Percentiles rank a stretch among this genome's conserved stretches.
These are phyloP conservation scores for Leptinotarsa juncta DNA, from an alignment of 2,888 invertebrate genomes.

Conservation along the genomic window DNA sequence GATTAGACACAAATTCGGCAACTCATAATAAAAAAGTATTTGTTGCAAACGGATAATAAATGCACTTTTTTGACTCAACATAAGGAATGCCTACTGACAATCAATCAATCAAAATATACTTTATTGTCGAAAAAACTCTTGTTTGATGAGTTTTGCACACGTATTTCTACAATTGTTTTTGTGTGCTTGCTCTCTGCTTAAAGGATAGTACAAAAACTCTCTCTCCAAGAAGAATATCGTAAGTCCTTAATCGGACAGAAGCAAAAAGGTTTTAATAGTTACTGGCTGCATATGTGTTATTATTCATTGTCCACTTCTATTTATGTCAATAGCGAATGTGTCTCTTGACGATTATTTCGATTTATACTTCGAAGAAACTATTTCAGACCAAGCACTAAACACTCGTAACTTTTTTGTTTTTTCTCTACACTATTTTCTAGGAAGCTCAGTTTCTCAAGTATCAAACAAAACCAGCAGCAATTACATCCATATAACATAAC, in stretches of 20 bases:
- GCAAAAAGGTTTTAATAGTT: neutral
- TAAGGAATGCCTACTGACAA: too few species aligned
- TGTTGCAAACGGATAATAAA: too few species aligned
- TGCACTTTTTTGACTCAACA: too few species aligned
- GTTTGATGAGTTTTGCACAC: too few species aligned
- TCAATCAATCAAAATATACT: too few species aligned
- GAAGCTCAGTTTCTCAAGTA: neutral
- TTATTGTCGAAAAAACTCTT: too few species aligned
- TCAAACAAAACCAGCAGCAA: neutral
- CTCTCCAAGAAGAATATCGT: neutral
- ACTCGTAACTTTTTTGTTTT: neutral
- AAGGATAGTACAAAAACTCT: neutral
- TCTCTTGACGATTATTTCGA: conserved; percentile 13
- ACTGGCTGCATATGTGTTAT: neutral
- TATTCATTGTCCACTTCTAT: conserved; percentile 9
- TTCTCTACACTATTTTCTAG: neutral
- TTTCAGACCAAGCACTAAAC: neutral
- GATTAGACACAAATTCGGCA: too few species aligned
- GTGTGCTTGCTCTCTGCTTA: neutral
- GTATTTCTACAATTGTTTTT: neutral
- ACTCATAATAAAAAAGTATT: too few species aligned
- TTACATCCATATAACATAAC: neutral
- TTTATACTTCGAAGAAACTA: conserved; percentile 3
- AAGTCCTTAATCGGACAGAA: neutral
- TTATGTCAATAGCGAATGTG: conserved; percentile 9